phyloP scores from a whole-genome alignment of 2,113 vertebrate genomes.

The Pontoporia blainvillei region DNA sequence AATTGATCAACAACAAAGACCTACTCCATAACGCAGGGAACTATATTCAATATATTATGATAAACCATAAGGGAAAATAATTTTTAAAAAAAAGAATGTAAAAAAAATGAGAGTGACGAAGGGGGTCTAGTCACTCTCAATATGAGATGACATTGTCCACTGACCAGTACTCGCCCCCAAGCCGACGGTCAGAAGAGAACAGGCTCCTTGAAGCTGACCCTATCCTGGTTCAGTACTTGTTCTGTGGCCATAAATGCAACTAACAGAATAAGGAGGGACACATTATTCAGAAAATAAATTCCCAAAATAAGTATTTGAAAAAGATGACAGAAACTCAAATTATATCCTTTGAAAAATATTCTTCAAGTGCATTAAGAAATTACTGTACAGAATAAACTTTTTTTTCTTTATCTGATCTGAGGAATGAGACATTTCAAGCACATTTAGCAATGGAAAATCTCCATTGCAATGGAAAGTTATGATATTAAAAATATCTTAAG shows the following conservation, averaged over 20 bases:
- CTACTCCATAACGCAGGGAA: too few species aligned
- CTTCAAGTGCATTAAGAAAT: background rate
- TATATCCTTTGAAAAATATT: background rate
- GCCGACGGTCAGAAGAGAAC: accelerated
- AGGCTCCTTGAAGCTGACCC: accelerated
- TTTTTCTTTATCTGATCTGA: background rate
- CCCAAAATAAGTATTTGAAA: background rate
- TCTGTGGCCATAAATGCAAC: accelerated
- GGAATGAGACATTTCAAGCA: background rate
- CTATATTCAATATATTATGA: too few species aligned
- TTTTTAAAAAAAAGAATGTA: too few species aligned
- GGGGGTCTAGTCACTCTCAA: accelerated
- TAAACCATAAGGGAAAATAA: too few species aligned
- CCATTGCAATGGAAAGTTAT: background rate
- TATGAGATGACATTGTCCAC: accelerated
- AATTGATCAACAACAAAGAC: too few species aligned
- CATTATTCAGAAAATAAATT: background rate
- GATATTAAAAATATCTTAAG: background rate
- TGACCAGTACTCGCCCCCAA: accelerated
- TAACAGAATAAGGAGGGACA: accelerated
- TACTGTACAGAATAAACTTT: accelerated
- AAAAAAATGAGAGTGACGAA: background rate
- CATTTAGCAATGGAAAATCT: background rate
- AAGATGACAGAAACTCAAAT: background rate
- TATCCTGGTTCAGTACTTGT: accelerated